Conservation (phyloP, 23 tunicate species). For the Clavelina lepadiformis region DNA sequence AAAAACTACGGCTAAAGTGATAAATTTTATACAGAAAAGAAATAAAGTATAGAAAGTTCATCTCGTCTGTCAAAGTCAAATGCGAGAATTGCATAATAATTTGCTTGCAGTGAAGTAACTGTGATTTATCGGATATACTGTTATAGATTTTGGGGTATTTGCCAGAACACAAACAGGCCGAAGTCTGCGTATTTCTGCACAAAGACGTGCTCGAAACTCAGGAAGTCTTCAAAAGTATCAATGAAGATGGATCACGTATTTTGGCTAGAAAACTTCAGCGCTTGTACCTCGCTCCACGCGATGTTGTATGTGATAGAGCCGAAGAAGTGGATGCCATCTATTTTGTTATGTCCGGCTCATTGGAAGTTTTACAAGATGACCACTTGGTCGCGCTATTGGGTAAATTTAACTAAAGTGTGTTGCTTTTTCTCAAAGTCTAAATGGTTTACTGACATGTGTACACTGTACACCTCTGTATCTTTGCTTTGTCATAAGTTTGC, state of each 20-base stretch:
- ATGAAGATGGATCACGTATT: conserved; percentile 29
- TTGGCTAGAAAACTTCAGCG: conserved; percentile 37
- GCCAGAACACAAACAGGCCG: conserved; percentile 67
- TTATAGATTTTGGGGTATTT: conserved; percentile 42
- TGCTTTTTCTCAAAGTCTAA: too few relatives aligned
- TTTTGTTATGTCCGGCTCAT: conserved; percentile 49
- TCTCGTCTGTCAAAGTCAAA: too few relatives aligned
- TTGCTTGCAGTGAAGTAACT: too few relatives aligned
- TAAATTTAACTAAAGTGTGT: too few relatives aligned
- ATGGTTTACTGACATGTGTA: too few relatives aligned
- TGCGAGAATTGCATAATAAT: too few relatives aligned
- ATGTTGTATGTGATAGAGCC: conserved; percentile 47
- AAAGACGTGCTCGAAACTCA: conserved; percentile 30
- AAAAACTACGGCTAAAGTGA: too few relatives aligned
- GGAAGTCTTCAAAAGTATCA: conserved; percentile 18
- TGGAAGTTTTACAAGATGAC: conserved; percentile 52
- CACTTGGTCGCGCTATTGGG: conserved; percentile 38
- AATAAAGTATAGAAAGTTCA: too few relatives aligned
- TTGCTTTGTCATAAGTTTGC: too few relatives aligned
- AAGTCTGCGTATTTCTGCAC: conserved; percentile 49
- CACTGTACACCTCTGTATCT: too few relatives aligned
- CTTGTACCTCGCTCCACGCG: conserved; percentile 56
- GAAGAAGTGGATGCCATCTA: conserved; percentile 38
- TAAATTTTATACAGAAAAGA: too few relatives aligned
- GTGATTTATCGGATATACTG: too few relatives aligned